phyloP scores from a whole-genome alignment of 1,140 invertebrate genomes.

The Leptestheria dahalacensis region DNA sequence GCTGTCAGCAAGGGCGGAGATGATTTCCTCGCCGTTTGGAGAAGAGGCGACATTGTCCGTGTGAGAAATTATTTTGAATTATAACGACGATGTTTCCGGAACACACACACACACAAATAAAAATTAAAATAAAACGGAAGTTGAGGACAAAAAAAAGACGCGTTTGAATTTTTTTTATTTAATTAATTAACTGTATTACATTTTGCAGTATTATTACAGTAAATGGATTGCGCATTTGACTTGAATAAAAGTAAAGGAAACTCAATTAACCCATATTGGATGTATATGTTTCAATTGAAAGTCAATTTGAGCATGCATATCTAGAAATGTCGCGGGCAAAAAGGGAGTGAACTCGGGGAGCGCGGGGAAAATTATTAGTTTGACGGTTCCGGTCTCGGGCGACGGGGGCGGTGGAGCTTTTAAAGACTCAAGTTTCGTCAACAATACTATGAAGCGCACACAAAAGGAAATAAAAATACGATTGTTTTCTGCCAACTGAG shows the following conservation, averaged over 20 bases:
- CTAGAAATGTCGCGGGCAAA: neutral
- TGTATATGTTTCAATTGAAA: no score
- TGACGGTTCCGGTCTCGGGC: no score
- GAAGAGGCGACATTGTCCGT: constrained; percentile 38
- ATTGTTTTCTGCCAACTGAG: neutral
- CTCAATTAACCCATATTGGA: no score
- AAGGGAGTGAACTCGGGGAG: no score
- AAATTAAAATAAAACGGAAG: neutral
- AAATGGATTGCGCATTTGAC: no score
- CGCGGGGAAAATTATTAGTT: no score
- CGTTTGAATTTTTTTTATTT: neutral
- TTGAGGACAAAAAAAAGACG: neutral
- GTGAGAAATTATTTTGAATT: neutral
- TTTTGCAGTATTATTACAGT: neutral
- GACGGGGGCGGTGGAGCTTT: no score
- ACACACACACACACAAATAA: neutral
- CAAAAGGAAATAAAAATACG: neutral
- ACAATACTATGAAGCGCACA: neutral
- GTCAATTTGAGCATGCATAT: neutral
- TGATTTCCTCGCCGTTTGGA: no score
- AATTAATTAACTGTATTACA: no score
- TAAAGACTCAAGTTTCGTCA: neutral
- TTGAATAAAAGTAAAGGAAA: no score
- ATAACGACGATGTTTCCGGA: neutral
- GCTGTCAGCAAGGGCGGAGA: no score